Percentiles rank a stretch among this genome's conserved stretches.
These are phyloP conservation scores for Lycia hirtaria DNA, from an alignment of 2,888 invertebrate species.

Conservation along the genomic window DNA sequence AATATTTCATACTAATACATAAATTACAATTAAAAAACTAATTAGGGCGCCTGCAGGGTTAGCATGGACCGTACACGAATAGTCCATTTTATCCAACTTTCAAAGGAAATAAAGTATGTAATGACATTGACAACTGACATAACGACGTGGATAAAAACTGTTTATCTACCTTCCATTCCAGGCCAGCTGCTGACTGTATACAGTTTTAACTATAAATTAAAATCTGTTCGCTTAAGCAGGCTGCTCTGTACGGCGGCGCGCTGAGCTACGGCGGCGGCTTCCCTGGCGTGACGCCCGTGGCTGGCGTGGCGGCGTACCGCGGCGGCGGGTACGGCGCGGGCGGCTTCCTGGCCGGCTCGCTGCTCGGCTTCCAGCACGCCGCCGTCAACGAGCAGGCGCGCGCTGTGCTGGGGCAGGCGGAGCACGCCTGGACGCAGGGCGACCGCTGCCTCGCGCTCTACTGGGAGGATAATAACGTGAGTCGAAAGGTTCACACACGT, in stretches of 20 bases:
- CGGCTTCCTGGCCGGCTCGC: conserved; percentile 61
- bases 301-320: conserved; percentile 56
- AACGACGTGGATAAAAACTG: no score
- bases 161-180: no score
- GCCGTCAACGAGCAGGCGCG: conserved; percentile 82
- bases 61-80: no score
- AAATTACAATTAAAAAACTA: no score
- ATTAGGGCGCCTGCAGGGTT: no score
- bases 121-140: no score
- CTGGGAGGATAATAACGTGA: conserved; percentile 96
- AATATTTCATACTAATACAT: no score
- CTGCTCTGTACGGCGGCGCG: conserved; percentile 56
- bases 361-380: conserved; percentile 81
- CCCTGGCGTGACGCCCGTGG: conserved; percentile 37
- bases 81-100: no score
- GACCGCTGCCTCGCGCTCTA: conserved; percentile 95
- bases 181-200: no score
- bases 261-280: conserved; percentile 57
- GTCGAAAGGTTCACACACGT: conserved; percentile 44
- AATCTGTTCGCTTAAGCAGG: no score
- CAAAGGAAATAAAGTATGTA: no score
- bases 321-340: conserved; percentile 59
- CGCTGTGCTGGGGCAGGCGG: conserved; percentile 82
- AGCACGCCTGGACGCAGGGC: conserved; percentile 90
- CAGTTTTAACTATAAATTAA: no score